Evolutionary conservation across 2,888 invertebrate genomes (phyloP).

Genomic region (Punctoribates punctum): DNA sequence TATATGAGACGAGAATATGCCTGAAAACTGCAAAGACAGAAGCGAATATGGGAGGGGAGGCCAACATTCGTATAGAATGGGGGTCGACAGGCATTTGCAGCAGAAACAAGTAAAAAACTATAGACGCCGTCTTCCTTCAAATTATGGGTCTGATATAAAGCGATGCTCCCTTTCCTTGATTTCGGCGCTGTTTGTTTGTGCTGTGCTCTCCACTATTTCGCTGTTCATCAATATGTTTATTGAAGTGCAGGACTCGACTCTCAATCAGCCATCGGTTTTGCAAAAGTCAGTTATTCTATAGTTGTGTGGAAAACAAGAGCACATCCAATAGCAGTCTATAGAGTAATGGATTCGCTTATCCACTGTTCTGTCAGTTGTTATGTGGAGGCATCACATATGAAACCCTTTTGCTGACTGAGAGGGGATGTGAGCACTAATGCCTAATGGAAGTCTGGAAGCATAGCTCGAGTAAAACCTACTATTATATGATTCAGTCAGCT

Average conservation of each 20-base stretch:
- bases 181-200: constrained; percentile 31
- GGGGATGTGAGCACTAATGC: constrained; percentile 35
- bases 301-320: constrained; percentile 13
- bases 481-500: constrained; percentile 35
- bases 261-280: constrained; percentile 10
- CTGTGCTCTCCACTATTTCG: constrained; percentile 16
- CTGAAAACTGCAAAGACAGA: constrained; percentile 25
- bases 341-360: background rate
- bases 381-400: constrained; percentile 24
- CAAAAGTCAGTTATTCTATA: constrained; percentile 27
- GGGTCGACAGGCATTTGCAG: constrained; percentile 24
- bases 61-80: constrained; percentile 24
- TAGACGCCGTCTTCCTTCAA: constrained; percentile 36
- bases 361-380: constrained; percentile 15
- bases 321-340: background rate
- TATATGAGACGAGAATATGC: constrained; percentile 9
- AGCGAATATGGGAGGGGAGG: constrained; percentile 36
- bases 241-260: constrained; percentile 20
- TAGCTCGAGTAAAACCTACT: constrained; percentile 37
- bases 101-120: constrained; percentile 33
- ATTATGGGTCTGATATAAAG: constrained; percentile 37
- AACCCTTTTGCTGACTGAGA: constrained; percentile 10
- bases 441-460: constrained; percentile 34
- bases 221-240: constrained; percentile 25
- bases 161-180: constrained; percentile 25